These are phyloP conservation scores for Byasa hedistus DNA, from an alignment of 2,888 invertebrate species.

Conservation along the genomic window DNA sequence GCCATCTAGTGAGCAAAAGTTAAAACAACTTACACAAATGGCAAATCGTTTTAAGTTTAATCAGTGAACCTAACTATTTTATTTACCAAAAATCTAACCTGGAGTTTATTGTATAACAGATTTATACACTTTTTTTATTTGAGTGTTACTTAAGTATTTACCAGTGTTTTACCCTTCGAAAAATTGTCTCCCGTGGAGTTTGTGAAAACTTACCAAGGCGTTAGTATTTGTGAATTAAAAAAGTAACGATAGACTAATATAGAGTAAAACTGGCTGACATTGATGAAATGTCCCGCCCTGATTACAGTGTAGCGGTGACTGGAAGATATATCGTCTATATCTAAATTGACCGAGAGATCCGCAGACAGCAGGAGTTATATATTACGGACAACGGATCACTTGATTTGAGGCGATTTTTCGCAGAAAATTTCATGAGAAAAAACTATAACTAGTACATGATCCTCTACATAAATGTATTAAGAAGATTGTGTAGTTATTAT, in stretches of 20 bases:
- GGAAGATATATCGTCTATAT: conserved; percentile 17
- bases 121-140: too few species aligned
- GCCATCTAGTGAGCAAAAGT: too few species aligned
- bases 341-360: conserved; percentile 20
- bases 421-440: not conserved
- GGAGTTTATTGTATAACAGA: too few species aligned
- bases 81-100: too few species aligned
- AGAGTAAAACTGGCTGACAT: not conserved
- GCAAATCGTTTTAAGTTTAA: too few species aligned
- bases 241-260: not conserved
- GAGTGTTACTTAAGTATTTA: too few species aligned
- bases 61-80: too few species aligned
- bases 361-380: conserved; percentile 16
- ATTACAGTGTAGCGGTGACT: conserved; percentile 15
- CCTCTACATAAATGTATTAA: not conserved
- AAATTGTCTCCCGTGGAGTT: too few species aligned
- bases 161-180: too few species aligned
- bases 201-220: too few species aligned
- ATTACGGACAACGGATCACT: conserved; percentile 11
- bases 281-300: conserved; percentile 1
- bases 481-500: too few species aligned
- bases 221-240: not conserved
- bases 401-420: conserved; percentile 10
- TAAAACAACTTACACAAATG: too few species aligned
- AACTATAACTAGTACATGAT: not conserved